Percentiles rank a stretch among this genome's conserved stretches.
Conservation (phyloP, 2,113 vertebrate genomes). For the Sminthopsis crassicaudata region DNA sequence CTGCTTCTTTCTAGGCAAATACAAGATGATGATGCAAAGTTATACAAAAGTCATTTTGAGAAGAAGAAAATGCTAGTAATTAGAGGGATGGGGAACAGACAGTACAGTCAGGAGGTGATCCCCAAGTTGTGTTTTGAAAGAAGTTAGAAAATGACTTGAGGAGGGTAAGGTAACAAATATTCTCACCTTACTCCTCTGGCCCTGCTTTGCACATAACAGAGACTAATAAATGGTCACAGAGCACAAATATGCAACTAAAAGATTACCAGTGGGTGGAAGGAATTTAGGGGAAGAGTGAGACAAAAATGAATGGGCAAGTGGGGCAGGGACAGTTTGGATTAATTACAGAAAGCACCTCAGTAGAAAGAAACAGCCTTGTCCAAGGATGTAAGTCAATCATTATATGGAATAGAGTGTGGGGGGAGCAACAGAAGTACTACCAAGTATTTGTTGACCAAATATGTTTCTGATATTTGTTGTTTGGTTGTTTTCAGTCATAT, state of each 20-base stretch:
- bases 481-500: neutral
- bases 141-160: neutral
- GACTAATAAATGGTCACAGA: neutral
- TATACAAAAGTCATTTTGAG: neutral
- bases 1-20: neutral
- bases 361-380: neutral
- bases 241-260: neutral
- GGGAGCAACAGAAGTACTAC: neutral
- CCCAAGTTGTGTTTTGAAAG: neutral
- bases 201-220: too few relatives aligned
- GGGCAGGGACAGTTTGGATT: neutral
- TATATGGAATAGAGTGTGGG: neutral
- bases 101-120: neutral
- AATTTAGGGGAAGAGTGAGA: neutral
- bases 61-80: accelerated
- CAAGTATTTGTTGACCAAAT: too few relatives aligned
- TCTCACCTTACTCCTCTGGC: neutral
- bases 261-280: neutral
- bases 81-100: neutral
- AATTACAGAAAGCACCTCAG: neutral
- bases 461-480: neutral
- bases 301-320: neutral
- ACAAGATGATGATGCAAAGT: neutral
- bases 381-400: neutral
- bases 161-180: neutral